Evolutionary conservation across 2,113 vertebrate species (phyloP), one percentile per base, ranked within the genome.

Genomic region (Ciconia stormi): DNA sequence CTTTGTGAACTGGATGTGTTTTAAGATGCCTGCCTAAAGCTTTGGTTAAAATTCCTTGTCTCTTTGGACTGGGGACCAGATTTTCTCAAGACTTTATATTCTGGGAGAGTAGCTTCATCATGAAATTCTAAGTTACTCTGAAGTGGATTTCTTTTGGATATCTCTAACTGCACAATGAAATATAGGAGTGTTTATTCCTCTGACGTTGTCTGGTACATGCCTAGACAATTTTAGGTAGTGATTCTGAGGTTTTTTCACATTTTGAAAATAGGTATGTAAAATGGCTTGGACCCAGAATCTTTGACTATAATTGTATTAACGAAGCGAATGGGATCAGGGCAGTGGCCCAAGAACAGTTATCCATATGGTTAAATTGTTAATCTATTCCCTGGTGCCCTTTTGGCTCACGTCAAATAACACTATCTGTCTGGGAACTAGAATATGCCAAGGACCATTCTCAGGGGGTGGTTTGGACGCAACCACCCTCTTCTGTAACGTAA

Each of bases 351-450:
- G 32, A 44, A 32, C 7, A 47, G 38, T 58, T 90, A 77, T 53
- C 53, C 25, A 11, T 46, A 10, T 25, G 25, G 36, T 65, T 65
- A 83, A 90, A 61, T 52, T 77, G 30, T 53, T 90, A 61, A 79
- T 86, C 58, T 83, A 18, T 93, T 96, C 89, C 79, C 86, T 70
- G 36, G 67, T 83, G 72, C 44, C 44, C 62, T 93, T 92, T 94
- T 86, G 67, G 25, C 55, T 73, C 65, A 62, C 1, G 4, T 69
- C 72, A 87, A 42, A 55, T 62, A 72, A 44, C 34, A 69, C 23
- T 95, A 49, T 92, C 80, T 91, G 19, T 73, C 73, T 91, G 78
- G 63, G 77, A 94, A 70, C 40, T 34, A 69, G 36, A 44, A 77
- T 26, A 82, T 1, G 29, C 72, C 63, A 81, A 84, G 38, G 25